Evolutionary conservation across 2,888 invertebrate species (phyloP).

Genomic region (Laspeyria flexula): DNA sequence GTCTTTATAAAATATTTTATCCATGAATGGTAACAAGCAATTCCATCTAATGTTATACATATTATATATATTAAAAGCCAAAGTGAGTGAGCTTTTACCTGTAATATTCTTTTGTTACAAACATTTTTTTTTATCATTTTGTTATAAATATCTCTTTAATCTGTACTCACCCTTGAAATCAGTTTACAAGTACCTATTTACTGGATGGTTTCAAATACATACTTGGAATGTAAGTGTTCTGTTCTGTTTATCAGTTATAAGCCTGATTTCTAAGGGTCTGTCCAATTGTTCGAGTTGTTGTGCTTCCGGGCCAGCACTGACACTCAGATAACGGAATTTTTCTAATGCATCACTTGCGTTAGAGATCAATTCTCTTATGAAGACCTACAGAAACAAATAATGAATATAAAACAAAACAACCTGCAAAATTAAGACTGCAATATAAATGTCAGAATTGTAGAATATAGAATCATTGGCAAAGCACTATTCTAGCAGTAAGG

Average conservation of each 20-base stretch:
- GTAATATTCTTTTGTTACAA: no score
- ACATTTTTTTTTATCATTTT: no score
- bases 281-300: conserved; percentile 85
- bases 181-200: neutral
- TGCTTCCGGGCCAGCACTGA: conserved; percentile 84
- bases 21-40: no score
- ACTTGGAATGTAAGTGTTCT: conserved; percentile 95
- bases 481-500: no score
- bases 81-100: no score
- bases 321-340: conserved; percentile 93
- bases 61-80: no score
- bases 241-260: conserved; percentile 94
- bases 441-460: no score
- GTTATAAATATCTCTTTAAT: no score
- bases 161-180: no score
- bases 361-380: conserved; percentile 97
- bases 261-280: conserved; percentile 93
- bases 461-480: no score
- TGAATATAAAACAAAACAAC: neutral
- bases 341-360: conserved; percentile 99
- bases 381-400: conserved; percentile 88
- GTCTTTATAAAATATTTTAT: no score
- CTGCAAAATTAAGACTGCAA: neutral
- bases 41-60: no score
- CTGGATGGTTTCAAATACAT: conserved; percentile 16